These are phyloP conservation scores for Heliconius hortense DNA, from an alignment of 2,888 invertebrate genomes.

Conservation along the genomic window DNA sequence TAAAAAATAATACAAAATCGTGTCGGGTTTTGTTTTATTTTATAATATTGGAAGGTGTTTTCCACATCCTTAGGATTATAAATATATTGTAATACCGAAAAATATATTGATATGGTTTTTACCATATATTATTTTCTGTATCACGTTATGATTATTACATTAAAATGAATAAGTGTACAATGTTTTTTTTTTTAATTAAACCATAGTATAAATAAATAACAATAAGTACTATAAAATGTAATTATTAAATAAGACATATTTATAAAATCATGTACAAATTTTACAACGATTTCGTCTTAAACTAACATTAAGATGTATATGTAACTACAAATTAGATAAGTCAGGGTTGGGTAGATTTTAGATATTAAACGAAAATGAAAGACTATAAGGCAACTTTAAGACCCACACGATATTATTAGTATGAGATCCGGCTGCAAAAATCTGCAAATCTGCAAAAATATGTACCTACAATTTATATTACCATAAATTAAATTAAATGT, in stretches of 20 bases:
- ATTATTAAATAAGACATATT: background rate
- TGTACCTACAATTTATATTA: too few species aligned
- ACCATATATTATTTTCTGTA: background rate
- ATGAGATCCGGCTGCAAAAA: too few species aligned
- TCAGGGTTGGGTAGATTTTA: conserved; percentile 32
- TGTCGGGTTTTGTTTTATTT: background rate
- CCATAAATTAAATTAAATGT: too few species aligned
- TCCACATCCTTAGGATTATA: background rate
- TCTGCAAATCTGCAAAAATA: too few species aligned
- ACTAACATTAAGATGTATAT: background rate
- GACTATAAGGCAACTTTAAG: conserved; percentile 34
- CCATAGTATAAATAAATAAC: background rate
- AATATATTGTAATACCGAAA: background rate
- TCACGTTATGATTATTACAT: background rate
- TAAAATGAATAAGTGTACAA: background rate
- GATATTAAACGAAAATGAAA: conserved; percentile 38
- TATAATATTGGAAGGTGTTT: background rate
- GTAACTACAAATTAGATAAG: background rate
- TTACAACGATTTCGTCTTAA: background rate
- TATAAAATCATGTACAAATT: background rate
- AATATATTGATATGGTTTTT: background rate
- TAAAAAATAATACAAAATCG: background rate
- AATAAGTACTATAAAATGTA: background rate
- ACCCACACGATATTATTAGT: conserved; percentile 20
- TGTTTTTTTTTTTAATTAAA: background rate